Evolutionary conservation across 2,888 invertebrate genomes (phyloP).

Genomic region (Tenthredo mesomela): DNA sequence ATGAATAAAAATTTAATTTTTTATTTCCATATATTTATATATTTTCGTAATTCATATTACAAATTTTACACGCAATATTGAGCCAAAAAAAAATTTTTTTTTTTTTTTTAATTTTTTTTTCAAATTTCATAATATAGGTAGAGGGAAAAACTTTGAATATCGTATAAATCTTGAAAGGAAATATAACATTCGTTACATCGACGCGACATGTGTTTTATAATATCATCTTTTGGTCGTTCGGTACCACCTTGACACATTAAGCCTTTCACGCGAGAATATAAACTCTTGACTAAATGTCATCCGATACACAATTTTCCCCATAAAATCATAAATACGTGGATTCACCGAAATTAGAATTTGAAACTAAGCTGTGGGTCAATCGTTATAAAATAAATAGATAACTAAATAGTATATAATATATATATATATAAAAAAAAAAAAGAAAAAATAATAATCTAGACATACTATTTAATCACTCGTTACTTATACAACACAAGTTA

Average conservation of each 20-base stretch:
- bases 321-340: neutral
- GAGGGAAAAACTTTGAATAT: neutral
- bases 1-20: too few species aligned
- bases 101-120: neutral
- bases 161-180: neutral
- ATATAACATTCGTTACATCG: neutral
- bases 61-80: too few species aligned
- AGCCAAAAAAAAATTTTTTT: too few species aligned
- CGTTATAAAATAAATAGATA: neutral
- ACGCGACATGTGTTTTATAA: neutral
- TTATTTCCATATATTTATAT: too few species aligned
- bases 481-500: neutral
- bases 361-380: neutral
- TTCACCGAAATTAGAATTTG: neutral
- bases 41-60: too few species aligned
- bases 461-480: neutral
- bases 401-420: neutral
- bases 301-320: neutral
- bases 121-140: neutral
- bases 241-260: conserved; percentile 37
- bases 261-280: conserved; percentile 36
- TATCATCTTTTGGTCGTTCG: conserved; percentile 29
- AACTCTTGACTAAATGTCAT: neutral
- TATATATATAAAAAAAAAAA: too few species aligned
- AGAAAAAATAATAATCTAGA: neutral